These are phyloP conservation scores for Amphipyra berbera DNA, from an alignment of 2,888 invertebrate species.

Conservation along the genomic window DNA sequence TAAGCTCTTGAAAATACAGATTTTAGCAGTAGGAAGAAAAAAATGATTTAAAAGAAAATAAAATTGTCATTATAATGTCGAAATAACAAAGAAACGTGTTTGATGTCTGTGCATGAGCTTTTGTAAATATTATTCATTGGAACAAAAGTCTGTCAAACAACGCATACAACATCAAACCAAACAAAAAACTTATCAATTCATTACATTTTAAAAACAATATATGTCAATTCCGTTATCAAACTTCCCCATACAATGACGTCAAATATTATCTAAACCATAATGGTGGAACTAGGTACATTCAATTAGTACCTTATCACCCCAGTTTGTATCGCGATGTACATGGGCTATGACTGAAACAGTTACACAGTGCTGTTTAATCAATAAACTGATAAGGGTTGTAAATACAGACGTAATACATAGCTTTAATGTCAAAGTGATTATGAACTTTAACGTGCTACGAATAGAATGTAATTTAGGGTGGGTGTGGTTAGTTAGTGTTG, in stretches of 20 bases:
- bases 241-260: conserved; percentile 53
- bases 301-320: conserved; percentile 56
- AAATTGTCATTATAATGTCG: background rate
- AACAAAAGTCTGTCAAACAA: background rate
- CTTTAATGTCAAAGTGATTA: conserved; percentile 18
- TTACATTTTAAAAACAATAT: conserved; percentile 40
- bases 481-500: conserved; percentile 20
- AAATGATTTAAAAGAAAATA: too few relatives aligned
- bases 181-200: conserved; percentile 20
- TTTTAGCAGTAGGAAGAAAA: too few relatives aligned
- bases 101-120: background rate
- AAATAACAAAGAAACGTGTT: conserved; percentile 1
- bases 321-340: conserved; percentile 41
- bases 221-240: conserved; percentile 37
- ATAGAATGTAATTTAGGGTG: conserved; percentile 31
- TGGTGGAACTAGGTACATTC: conserved; percentile 45
- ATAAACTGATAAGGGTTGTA: conserved; percentile 59
- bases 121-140: background rate
- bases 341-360: conserved; percentile 35
- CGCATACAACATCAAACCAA: conserved; percentile 11
- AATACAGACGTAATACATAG: conserved; percentile 36
- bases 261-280: conserved; percentile 43
- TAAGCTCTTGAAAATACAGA: too few relatives aligned
- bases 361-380: conserved; percentile 43
- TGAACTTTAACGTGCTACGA: conserved; percentile 29